Base-by-base conservation (phyloP, 1,140 invertebrate species). In the Pseudomyrmex dendroicus region DNA sequence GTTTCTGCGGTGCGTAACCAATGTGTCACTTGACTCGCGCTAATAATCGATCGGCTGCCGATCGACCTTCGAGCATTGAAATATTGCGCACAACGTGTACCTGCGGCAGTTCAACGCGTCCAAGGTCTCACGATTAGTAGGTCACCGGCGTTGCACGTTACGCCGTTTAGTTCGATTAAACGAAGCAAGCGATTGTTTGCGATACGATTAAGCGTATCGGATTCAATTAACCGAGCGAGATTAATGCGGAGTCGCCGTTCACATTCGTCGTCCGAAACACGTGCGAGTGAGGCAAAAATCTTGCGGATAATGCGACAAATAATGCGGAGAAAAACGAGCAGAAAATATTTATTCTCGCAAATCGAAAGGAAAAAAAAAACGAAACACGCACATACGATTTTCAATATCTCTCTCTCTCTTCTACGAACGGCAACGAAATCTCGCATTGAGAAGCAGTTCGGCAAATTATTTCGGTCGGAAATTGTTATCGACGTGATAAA, bases 61-160 rank as follows among this genome's bases (percentile, higher is more conserved):
- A 88, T 86, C 87, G 84, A 66, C 84, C 82, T 89, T 86, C 87
- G 87, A 68, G 17, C 78, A 73, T 84, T 84, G 74, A 86, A 86
- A 85, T 82, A 87, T 85, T 82, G 85, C 83, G 74, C 83, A 59
- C 61, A 52, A 85, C 85, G 59, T 35, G 35, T 73, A 80, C 72
- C 77, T 84, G 74, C 22, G 76, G 22, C 44, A 57, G 70, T 87
- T 59, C 84, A 85, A 76, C 20, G 77, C 73, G 84, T 66, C 73
- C 88, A 88, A 89, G 88, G 82, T 77, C 56, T 80, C 52, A 9
- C 57, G 82, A 86, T 88, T 89, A 88, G 86, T 89, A 68, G 88
- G 86, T 86, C 88, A 88, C 48, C 82, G 25, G 25, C 25, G 62
- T 50, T 50, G 20, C 67, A 62, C 50, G 73, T 73, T 61, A 76